phyloP scores from a whole-genome alignment of 2,888 invertebrate genomes.

The Synergus japonicus region DNA sequence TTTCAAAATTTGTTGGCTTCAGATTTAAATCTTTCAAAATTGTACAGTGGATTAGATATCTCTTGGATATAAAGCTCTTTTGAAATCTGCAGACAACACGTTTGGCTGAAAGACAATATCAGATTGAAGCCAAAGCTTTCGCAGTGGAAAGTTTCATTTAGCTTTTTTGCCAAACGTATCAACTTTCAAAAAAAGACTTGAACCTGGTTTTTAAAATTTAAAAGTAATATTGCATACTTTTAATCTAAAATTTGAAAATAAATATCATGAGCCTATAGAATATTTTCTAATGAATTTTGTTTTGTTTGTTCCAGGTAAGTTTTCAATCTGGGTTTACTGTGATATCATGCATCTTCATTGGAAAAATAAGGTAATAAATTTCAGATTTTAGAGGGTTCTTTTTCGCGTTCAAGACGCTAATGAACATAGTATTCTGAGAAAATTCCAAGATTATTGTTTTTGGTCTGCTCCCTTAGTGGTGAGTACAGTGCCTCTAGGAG shows the following conservation, averaged over 20 bases:
- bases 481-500: neutral
- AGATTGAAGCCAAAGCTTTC: neutral
- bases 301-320: conserved; percentile 20
- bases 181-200: neutral
- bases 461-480: no score
- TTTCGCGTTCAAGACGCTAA: neutral
- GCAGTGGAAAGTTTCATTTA: neutral
- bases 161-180: neutral
- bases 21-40: no score
- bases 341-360: neutral
- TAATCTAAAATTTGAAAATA: neutral
- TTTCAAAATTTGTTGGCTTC: no score
- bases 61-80: neutral
- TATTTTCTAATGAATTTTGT: neutral
- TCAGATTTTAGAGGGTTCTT: no score
- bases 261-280: neutral
- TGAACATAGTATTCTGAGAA: neutral
- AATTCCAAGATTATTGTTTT: neutral
- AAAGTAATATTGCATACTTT: no score
- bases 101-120: neutral
- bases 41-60: neutral
- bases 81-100: neutral
- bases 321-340: neutral
- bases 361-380: neutral
- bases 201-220: neutral